Evolutionary conservation across 2,888 invertebrate species (phyloP), one percentile per base, ranked within the genome.

Genomic region (Cephalotes varians): DNA sequence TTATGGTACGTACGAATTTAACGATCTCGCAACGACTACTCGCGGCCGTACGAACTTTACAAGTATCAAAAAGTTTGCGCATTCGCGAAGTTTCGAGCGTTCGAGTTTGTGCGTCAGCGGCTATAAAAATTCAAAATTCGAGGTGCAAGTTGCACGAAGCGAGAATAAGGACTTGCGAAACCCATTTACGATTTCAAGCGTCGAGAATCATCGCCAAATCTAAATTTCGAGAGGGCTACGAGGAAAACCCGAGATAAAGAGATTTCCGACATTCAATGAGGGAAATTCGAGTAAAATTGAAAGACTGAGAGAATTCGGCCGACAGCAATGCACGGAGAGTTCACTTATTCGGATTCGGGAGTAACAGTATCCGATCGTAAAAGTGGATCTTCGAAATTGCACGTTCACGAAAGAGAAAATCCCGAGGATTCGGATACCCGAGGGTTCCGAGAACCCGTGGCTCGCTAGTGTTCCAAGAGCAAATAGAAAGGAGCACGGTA

Each of bases 401-500:
- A 31, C 25, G 44, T 44, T 47, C 40, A 4, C 40, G 25, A 21
- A 21, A 51, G 3, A 9, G 7, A 12, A 37, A 34, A 12, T 28
- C 15, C 37, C 7, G 31, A 49, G 34, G 25, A 65, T 34, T 34
- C 7, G 21, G n/a, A 49, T 21, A 69, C 31, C 21, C 49, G n/a
- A 31, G 28, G 25, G 31, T 15, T 12, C 7, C 6, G 47, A 5
- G 62, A 65, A 67, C 40, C 28, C 71, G 51, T 15, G 31, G 31
- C 31, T 56, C 71, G 69, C 40, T 10, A 40, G 54, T 21, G 40
- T 2, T 44, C 5, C 18, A 12, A 25, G 40, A 54, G 56, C 71
- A 69, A 81, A 85, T 77, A 67, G 83, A 77, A 69, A 72, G 49
- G 67, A 12, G 31, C 49, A 28, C 73, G 15, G 56, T 67, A 81